Evolutionary conservation across 2,888 invertebrate genomes (phyloP).

Genomic region (Microchrysa polita): DNA sequence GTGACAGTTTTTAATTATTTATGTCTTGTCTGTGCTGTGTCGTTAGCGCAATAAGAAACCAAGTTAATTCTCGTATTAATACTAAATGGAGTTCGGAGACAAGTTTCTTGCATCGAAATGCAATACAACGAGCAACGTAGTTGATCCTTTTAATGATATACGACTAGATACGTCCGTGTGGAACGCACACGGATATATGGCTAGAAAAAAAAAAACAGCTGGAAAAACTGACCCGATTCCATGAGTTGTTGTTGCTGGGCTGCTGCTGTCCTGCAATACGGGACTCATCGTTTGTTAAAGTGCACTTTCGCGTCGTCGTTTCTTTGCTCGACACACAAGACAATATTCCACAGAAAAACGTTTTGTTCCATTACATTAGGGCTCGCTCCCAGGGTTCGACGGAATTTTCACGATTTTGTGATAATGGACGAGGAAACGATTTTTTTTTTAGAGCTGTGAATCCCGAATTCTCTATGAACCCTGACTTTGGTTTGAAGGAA

Average conservation of each 20-base stretch:
- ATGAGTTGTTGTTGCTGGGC: constrained; percentile 1
- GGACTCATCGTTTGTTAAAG: not conserved
- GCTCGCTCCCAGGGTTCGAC: constrained; percentile 1
- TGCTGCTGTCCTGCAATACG: not conserved
- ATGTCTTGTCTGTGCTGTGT: not conserved
- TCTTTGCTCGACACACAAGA: not conserved
- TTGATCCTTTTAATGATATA: constrained; percentile 13
- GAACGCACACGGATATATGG: too few species aligned
- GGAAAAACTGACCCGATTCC: not conserved
- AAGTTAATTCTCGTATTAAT: constrained; percentile 30
- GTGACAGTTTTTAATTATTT: constrained; percentile 19
- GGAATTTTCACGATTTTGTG: constrained; percentile 32
- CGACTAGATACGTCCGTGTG: too few species aligned
- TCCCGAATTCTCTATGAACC: too few species aligned
- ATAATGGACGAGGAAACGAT: constrained; percentile 29
- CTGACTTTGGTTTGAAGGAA: not conserved
- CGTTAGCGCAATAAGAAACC: not conserved
- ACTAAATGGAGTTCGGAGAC: constrained; percentile 20
- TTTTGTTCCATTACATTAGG: constrained; percentile 39
- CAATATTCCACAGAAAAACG: constrained; percentile 26
- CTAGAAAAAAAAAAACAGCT: too few species aligned
- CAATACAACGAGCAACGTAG: not conserved
- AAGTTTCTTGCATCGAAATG: constrained; percentile 16
- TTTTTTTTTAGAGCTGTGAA: too few species aligned
- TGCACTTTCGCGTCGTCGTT: not conserved